These are phyloP conservation scores for Leptinotarsa texana DNA, from an alignment of 1,140 invertebrate genomes.

Conservation along the genomic window DNA sequence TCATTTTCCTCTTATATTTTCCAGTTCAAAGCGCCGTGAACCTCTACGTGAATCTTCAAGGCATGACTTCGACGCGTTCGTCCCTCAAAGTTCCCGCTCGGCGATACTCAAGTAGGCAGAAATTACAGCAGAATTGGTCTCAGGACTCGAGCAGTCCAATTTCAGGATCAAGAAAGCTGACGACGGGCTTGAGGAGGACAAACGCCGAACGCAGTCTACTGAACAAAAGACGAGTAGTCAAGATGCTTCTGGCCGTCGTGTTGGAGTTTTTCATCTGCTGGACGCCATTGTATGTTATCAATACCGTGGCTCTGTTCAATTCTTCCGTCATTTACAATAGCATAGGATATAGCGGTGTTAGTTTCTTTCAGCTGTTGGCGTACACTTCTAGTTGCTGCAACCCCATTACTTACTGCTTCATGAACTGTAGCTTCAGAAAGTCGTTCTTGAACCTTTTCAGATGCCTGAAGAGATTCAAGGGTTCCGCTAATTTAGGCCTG, in stretches of 20 bases:
- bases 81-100: conserved; percentile 29
- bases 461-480: conserved; percentile 51
- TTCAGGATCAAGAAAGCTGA: conserved; percentile 38
- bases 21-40: conserved; percentile 42
- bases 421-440: conserved; percentile 72
- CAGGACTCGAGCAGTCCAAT: conserved; percentile 44
- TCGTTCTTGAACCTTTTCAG: conserved; percentile 64
- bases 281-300: conserved; percentile 72
- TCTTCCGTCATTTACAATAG: conserved; percentile 58
- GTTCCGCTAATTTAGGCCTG: not conserved
- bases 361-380: conserved; percentile 66
- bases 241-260: conserved; percentile 68
- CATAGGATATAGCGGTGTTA: conserved; percentile 61
- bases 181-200: conserved; percentile 47
- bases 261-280: conserved; percentile 78
- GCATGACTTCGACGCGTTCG: conserved; percentile 43
- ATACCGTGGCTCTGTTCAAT: conserved; percentile 66
- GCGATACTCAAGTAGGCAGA: conserved; percentile 32
- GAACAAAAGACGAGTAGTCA: conserved; percentile 58
- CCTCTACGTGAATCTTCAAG: conserved; percentile 47
- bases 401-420: conserved; percentile 78
- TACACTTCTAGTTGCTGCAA: conserved; percentile 74
- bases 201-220: conserved; percentile 58
- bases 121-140: conserved; percentile 48
- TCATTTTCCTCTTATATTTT: conserved; percentile 25